Evolutionary conservation across 2,113 vertebrate species (phyloP).

Genomic region (Paralichthys olivaceus): DNA sequence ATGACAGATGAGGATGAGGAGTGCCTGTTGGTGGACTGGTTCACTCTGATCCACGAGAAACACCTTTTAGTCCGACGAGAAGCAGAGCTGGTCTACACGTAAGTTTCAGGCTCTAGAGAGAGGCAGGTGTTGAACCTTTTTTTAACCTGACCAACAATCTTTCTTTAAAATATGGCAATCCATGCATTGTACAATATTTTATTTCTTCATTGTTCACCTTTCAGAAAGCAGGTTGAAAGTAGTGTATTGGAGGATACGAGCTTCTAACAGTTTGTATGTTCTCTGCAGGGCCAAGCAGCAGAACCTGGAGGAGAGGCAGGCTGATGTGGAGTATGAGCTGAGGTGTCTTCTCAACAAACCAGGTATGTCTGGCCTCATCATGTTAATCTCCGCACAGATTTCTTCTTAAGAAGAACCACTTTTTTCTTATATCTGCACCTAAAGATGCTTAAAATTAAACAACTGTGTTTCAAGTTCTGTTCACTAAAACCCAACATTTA

Average conservation of each 20-base stretch:
- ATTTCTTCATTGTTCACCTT: neutral
- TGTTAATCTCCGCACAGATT: too few species aligned
- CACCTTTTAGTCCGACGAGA: conserved; percentile 93
- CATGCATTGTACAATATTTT: neutral
- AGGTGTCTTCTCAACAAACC: conserved; percentile 98
- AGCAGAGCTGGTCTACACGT: conserved; percentile 97
- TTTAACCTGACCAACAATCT: too few species aligned
- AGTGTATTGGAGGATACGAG: neutral
- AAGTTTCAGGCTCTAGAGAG: conserved; percentile 68
- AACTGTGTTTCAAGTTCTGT: neutral
- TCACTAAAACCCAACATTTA: neutral
- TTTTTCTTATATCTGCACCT: neutral
- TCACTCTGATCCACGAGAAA: conserved; percentile 97
- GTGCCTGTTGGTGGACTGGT: conserved; percentile 94
- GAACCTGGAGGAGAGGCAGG: conserved; percentile 95
- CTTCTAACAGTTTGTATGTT: neutral
- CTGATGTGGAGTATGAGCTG: conserved; percentile 96
- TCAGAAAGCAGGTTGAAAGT: neutral
- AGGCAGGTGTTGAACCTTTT: neutral
- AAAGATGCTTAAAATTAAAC: neutral
- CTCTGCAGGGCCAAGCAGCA: conserved; percentile 93
- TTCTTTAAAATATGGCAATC: too few species aligned
- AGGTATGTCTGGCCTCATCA: conserved; percentile 75
- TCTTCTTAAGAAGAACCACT: too few species aligned
- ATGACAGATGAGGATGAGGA: conserved; percentile 91